Base-by-base conservation (phyloP, 2,888 invertebrate genomes). In the Phortica magna region DNA sequence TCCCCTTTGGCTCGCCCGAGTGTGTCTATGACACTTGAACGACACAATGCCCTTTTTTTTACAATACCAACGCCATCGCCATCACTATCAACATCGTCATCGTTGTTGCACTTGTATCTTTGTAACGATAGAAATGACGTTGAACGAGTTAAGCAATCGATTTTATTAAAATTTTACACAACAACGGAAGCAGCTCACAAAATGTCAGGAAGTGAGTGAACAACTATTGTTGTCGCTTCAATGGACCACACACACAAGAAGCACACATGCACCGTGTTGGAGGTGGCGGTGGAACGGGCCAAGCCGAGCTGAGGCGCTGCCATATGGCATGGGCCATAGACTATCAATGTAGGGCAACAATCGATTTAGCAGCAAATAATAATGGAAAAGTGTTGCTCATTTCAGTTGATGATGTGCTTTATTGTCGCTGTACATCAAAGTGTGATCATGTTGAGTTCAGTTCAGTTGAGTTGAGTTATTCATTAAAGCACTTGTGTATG, bases 21-120 rank as follows among this genome's bases (percentile, higher is more conserved):
- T 73, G n/a, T 59, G 48, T 76, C 73, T 75, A 77, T 79, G 81
- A 84, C 80, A 87, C 83, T 85, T 84, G 67, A 76, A 74, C 83
- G 61, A 87, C 78, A 83, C 82, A 85, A 81, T 81, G 86, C 82
- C 48, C 55, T 53, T 39, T 65, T 53, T 81, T 79, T 79, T 75
- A 41, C 41, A 65, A n/a, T 19, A 39, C 14, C 65, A 41, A 10
- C 64, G 31, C 19, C 64, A 64, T 4, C 41, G 41, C n/a, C 41
- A 65, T 65, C 39, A 65, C 5, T 14, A 65, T 39, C 65, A 39
- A 12, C 41, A 12, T 12, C 9, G 19, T 61, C 59, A 22, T 48
- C 48, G 48, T 48, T 48, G 10, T 14, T 12, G 48, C 9, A 48
- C 48, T 48, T 48, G 14, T 14, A 48, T 48, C 48, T 48, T 31